phyloP scores from a whole-genome alignment of 23 tunicate genomes.

The Diplosoma virens region DNA sequence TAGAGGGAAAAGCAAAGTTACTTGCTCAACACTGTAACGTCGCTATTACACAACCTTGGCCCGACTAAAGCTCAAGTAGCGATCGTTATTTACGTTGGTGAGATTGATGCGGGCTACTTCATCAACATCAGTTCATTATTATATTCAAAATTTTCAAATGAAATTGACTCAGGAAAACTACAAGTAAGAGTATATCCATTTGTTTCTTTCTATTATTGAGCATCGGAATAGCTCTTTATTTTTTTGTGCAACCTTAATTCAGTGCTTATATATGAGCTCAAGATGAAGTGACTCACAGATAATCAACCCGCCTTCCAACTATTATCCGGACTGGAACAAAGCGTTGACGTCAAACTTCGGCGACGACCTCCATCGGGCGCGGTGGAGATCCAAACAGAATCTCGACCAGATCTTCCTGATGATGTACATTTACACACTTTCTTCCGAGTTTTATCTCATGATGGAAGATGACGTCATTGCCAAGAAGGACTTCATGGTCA shows the following conservation, averaged over 20 bases:
- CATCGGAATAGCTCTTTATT: too few species aligned
- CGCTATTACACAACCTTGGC: constrained; percentile 5
- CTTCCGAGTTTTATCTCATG: constrained; percentile 50
- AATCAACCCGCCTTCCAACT: constrained; percentile 41
- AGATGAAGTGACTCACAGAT: too few species aligned
- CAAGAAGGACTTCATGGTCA: constrained; percentile 2
- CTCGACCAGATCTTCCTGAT: constrained; percentile 64
- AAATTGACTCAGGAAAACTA: background rate
- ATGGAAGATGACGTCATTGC: constrained; percentile 65
- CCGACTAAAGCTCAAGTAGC: background rate
- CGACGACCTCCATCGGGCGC: constrained; percentile 35
- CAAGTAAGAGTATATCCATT: constrained; percentile 29
- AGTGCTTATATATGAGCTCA: too few species aligned
- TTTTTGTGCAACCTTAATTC: too few species aligned
- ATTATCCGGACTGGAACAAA: constrained; percentile 58
- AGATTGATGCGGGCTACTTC: constrained; percentile 6
- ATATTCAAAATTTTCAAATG: background rate
- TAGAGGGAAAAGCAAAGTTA: constrained; percentile 29
- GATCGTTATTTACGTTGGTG: constrained; percentile 42
- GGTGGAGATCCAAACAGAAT: constrained; percentile 67
- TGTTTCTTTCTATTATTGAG: too few species aligned
- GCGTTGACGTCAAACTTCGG: constrained; percentile 32
- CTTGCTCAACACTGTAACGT: constrained; percentile 19
- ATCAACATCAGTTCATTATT: background rate
- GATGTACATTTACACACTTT: constrained; percentile 52